Conservation (phyloP, 1,140 invertebrate species). For the Lordiphosa mommai region DNA sequence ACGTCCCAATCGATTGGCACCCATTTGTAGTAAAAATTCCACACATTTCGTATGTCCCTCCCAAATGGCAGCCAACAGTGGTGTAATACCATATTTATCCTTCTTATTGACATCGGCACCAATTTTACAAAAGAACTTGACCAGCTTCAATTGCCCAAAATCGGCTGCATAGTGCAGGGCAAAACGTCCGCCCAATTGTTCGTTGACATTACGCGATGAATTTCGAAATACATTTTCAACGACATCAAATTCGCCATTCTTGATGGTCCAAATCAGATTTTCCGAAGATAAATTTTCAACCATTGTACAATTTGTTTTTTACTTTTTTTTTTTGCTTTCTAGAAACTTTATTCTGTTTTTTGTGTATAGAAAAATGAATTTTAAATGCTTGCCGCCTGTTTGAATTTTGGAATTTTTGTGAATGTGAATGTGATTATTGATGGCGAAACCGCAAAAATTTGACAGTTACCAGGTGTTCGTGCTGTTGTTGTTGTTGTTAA, state of each 20-base stretch:
- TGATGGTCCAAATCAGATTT: constrained; percentile 84
- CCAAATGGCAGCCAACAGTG: constrained; percentile 95
- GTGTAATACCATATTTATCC: constrained; percentile 96
- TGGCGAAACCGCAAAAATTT: constrained; percentile 23
- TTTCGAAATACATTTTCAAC: constrained; percentile 88
- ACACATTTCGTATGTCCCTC: constrained; percentile 96
- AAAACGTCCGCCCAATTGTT: constrained; percentile 89
- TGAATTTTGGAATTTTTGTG: too few relatives aligned
- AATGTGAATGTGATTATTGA: constrained; percentile 15
- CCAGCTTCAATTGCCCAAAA: constrained; percentile 94
- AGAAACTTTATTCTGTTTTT: too few relatives aligned
- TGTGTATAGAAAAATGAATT: too few relatives aligned
- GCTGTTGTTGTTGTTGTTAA: constrained; percentile 16
- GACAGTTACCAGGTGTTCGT: constrained; percentile 34
- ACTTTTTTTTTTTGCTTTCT: background rate
- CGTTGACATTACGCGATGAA: constrained; percentile 90
- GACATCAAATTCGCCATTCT: constrained; percentile 95
- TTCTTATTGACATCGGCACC: constrained; percentile 93
- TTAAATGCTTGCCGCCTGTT: too few relatives aligned
- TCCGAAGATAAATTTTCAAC: constrained; percentile 6
- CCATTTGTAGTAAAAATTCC: constrained; percentile 90
- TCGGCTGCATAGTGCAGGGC: constrained; percentile 95
- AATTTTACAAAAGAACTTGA: constrained; percentile 92
- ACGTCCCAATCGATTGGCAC: constrained; percentile 89
- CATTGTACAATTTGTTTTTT: background rate